Conservation (phyloP, 2,113 vertebrate species). For the Otocyon megalotis region DNA sequence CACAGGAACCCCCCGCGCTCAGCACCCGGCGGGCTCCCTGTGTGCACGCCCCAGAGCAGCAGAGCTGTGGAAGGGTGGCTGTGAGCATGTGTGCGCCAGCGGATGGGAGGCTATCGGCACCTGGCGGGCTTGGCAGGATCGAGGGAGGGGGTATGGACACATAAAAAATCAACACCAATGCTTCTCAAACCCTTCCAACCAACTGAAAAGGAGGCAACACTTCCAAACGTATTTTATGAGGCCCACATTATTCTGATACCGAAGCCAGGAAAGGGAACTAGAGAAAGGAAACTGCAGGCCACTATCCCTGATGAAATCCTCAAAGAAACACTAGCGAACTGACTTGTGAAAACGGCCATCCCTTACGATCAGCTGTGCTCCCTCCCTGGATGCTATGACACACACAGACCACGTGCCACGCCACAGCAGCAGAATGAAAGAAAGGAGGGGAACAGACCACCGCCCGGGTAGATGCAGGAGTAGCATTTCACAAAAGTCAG, state of each 20-base stretch:
- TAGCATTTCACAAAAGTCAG: not conserved
- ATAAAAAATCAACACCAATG: no score
- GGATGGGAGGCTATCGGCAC: not conserved
- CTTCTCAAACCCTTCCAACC: not conserved
- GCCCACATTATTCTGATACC: not conserved
- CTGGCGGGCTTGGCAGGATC: not conserved
- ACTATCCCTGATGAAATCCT: rapidly evolving
- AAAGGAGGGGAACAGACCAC: rapidly evolving
- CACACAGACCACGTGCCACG: rapidly evolving
- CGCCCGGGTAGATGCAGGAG: rapidly evolving
- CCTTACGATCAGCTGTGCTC: not conserved
- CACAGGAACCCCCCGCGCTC: not conserved
- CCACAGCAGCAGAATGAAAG: rapidly evolving
- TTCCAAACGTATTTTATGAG: no score
- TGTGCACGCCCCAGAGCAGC: not conserved
- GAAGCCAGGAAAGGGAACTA: not conserved
- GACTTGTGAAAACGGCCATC: rapidly evolving
- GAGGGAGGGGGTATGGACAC: rapidly evolving
- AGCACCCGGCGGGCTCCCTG: rapidly evolving
- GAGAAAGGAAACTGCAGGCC: not conserved
- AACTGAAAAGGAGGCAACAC: not conserved
- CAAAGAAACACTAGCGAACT: not conserved
- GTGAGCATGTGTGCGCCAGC: not conserved
- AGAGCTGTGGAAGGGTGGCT: not conserved
- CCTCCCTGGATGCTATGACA: rapidly evolving